Base-by-base conservation (phyloP, 1,140 invertebrate species). In the Drosophila sturtevanti region DNA sequence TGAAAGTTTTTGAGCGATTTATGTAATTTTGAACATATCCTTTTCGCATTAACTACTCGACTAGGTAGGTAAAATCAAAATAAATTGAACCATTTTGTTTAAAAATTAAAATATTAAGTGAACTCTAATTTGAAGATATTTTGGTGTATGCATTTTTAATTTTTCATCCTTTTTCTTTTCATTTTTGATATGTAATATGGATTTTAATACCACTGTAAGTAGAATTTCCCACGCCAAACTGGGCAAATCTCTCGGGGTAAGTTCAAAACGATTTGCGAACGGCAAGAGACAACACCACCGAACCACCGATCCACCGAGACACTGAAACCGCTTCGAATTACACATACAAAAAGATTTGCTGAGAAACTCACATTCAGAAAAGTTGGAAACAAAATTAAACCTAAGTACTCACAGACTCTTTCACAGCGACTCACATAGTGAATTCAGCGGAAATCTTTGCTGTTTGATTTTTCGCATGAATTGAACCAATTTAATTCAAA, bases 221-320 rank as follows among this genome's bases (percentile, higher is more conserved):
- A 31, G 41, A 16, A 48, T 48, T 48, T 48, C 41, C 41, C 41
- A 48, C 41, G 41, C 41, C 41, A 48, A 31, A 48, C 41, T 48
- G 41, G 0, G 9, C 41, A 48, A 21, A 18, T 4, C 18, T 31
- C 27, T 22, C 62, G 38, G 69, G 69, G 69, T 74, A 72, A 81
- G 82, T 87, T 86, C 82, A 86, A 81, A 86, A 74, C 82, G 82
- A 82, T 87, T 86, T 86, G 81, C 76, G 65, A 59, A 63, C 59
- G 81, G 74, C 71, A 76, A 85, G 78, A 79, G 67, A 31, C 27
- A 31, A 31, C 27, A 31, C 27, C 27, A 31, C 27, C 27, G 27
- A 24, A 4, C 27, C 27, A 31, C 27, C 27, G 27, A 31, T 4
- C 5, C 27, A 31, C 27, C 7, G 27, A 31, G 27, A 18, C 41